Conservation (phyloP, 2,797 vertebrate genomes). For the Syngnathus acus region DNA sequence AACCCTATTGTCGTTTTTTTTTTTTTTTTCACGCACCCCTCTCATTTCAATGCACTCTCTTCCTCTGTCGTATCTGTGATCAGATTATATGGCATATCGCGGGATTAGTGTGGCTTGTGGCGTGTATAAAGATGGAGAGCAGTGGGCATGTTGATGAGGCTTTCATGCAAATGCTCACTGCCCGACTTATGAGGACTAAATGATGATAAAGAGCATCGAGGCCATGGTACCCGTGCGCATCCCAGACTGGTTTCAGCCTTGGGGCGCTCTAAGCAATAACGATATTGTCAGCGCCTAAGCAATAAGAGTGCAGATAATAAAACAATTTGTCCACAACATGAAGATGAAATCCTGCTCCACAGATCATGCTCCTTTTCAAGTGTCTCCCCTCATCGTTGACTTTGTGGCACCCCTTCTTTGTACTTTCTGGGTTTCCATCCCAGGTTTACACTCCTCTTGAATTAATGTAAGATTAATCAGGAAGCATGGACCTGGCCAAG, state of each 20-base stretch:
- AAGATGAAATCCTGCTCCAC: constrained; percentile 16
- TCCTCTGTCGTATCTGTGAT: constrained; percentile 52
- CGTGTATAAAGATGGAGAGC: constrained; percentile 37
- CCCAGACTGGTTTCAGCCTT: constrained; percentile 29
- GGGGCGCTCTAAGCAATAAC: constrained; percentile 31
- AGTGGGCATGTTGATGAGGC: constrained; percentile 38
- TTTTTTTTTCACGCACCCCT: background rate
- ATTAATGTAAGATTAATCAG: background rate
- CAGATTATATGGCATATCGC: constrained; percentile 57
- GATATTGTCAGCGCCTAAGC: constrained; percentile 18
- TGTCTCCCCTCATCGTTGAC: background rate
- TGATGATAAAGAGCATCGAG: constrained; percentile 53
- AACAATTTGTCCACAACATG: background rate
- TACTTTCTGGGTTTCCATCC: background rate
- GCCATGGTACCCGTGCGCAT: constrained; percentile 31
- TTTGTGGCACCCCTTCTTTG: background rate
- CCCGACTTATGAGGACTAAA: constrained; percentile 31
- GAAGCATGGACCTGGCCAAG: background rate
- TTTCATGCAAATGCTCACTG: constrained; percentile 41
- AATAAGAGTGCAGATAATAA: constrained; percentile 23
- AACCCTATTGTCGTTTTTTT: constrained; percentile 3
- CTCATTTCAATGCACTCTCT: constrained; percentile 32
- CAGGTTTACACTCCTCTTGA: too few relatives aligned
- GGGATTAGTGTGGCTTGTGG: constrained; percentile 51
- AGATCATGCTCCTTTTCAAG: constrained; percentile 24